Evolutionary conservation across 2,888 invertebrate genomes (phyloP).

Genomic region (Malthinus flaveolus): DNA sequence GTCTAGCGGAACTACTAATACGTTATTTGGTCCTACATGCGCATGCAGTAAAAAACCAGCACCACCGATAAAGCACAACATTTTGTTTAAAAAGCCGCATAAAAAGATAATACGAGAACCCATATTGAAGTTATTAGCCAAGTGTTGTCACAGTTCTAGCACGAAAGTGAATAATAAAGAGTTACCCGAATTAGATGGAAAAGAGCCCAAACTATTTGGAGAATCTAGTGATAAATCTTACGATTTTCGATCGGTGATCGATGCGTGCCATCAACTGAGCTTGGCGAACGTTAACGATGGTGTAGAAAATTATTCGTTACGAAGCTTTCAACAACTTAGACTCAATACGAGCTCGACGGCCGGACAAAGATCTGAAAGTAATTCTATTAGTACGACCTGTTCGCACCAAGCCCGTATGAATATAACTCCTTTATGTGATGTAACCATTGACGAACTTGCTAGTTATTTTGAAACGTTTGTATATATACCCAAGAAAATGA

Average conservation of each 20-base stretch:
- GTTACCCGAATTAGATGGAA: conserved; percentile 8
- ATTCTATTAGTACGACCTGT: conserved; percentile 58
- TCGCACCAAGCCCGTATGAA: conserved; percentile 73
- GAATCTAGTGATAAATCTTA: conserved; percentile 41
- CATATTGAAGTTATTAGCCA: conserved; percentile 57
- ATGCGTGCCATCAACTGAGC: conserved; percentile 51
- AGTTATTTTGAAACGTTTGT: conserved; percentile 95
- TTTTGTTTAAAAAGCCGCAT: conserved; percentile 52
- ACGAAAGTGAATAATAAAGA: conserved; percentile 23
- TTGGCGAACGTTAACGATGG: conserved; percentile 45
- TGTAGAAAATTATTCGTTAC: conserved; percentile 41
- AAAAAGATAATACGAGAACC: conserved; percentile 62
- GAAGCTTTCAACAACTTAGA: conserved; percentile 46
- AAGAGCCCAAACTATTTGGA: conserved; percentile 43
- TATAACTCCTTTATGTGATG: conserved; percentile 74
- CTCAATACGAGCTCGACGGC: conserved; percentile 28
- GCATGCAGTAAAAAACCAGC: conserved; percentile 43
- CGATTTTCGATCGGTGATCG: conserved; percentile 52
- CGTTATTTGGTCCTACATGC: conserved; percentile 46
- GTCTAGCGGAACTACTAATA: conserved; percentile 44
- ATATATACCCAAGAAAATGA: conserved; percentile 97
- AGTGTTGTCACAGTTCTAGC: conserved; percentile 40
- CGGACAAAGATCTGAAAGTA: conserved; percentile 26
- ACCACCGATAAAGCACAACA: conserved; percentile 42
- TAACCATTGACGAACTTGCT: conserved; percentile 92